Conservation (phyloP, 2,113 vertebrate genomes). For the Ranitomeya imitator region DNA sequence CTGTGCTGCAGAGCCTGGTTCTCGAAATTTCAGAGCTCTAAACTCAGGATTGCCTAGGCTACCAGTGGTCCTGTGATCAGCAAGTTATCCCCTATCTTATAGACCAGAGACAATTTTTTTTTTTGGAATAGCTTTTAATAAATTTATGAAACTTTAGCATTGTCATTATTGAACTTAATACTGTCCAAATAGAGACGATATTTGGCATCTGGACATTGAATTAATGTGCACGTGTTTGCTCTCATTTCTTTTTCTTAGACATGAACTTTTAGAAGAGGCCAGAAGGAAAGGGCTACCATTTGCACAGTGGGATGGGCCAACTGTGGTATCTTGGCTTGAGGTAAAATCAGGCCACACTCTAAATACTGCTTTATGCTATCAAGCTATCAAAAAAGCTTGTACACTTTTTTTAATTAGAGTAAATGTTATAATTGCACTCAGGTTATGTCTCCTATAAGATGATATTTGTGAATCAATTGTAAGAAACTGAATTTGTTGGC, state of each 20-base stretch:
- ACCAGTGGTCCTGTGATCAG: too few species aligned
- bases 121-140: too few species aligned
- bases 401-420: not conserved
- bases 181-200: not conserved
- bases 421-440: not conserved
- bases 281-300: constrained; percentile 97
- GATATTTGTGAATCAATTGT: too few species aligned
- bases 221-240: constrained; percentile 5
- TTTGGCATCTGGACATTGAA: not conserved
- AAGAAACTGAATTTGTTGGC: too few species aligned
- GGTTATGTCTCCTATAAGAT: too few species aligned
- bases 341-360: constrained; percentile 67
- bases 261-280: constrained; percentile 96
- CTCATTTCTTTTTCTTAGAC: constrained; percentile 75
- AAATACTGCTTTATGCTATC: not conserved
- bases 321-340: constrained; percentile 96
- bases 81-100: too few species aligned
- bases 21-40: too few species aligned
- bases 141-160: not conserved
- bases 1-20: too few species aligned
- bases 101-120: too few species aligned
- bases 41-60: too few species aligned
- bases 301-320: constrained; percentile 97
- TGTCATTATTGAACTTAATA: constrained; percentile 40
- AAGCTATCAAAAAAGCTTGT: not conserved